These are phyloP conservation scores for Gambusia yucatana DNA, from an alignment of 2,797 vertebrate species.

Conservation along the genomic window DNA sequence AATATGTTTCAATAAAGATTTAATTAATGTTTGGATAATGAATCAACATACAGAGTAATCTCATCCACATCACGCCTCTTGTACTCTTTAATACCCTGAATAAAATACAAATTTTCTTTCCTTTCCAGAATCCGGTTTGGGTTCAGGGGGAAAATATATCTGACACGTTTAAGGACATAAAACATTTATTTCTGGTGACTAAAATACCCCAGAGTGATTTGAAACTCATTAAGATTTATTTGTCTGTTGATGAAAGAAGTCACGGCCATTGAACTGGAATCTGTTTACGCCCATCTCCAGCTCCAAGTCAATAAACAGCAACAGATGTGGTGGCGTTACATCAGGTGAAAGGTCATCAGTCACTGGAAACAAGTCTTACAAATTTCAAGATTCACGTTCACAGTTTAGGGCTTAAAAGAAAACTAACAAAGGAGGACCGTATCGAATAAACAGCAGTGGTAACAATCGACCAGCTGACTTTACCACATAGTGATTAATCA, in stretches of 20 bases:
- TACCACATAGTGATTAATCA: background rate
- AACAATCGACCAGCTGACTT: background rate
- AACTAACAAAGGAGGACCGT: background rate
- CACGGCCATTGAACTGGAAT: background rate
- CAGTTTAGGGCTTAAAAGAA: background rate
- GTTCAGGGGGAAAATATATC: background rate
- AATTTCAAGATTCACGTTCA: background rate
- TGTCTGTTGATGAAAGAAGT: background rate
- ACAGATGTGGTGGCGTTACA: background rate
- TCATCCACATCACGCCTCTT: background rate
- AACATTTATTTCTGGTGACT: background rate
- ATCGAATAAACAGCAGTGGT: background rate
- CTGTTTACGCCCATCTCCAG: background rate
- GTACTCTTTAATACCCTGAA: background rate
- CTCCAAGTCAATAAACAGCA: background rate
- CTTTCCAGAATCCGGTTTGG: background rate
- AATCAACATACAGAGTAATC: background rate
- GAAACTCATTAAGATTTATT: background rate
- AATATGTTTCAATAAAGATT: background rate
- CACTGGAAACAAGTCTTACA: background rate
- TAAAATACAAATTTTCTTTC: background rate
- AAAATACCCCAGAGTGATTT: background rate
- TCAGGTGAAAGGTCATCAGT: background rate
- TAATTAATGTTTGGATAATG: background rate
- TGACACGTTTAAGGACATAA: background rate